Percentiles rank a stretch among this genome's conserved stretches.
These are phyloP conservation scores for Eolophus roseicapilla DNA, from an alignment of 2,113 vertebrate genomes.

Conservation along the genomic window DNA sequence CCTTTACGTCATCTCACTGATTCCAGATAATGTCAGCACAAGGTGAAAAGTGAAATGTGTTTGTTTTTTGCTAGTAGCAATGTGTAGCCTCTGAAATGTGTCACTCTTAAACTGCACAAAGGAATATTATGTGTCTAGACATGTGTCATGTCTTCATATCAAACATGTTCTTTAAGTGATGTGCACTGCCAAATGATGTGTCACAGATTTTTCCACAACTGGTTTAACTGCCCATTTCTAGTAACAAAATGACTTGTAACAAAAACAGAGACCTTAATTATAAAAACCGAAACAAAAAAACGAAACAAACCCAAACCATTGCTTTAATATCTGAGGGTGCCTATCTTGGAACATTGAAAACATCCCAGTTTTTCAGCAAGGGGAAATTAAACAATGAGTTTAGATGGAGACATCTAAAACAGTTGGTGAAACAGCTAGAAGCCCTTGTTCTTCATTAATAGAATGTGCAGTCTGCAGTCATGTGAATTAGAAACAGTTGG, in stretches of 20 bases:
- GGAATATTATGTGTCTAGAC: not conserved
- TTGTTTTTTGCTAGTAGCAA: not conserved
- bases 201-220: not conserved
- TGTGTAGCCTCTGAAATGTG: not conserved
- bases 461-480: not conserved
- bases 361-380: not conserved
- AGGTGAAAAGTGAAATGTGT: not conserved
- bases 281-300: not conserved
- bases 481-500: not conserved
- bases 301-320: not conserved
- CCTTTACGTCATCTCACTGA: not conserved
- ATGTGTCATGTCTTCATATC: not conserved
- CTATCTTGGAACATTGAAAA: accelerated
- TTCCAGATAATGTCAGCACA: not conserved
- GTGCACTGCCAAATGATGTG: not conserved
- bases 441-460: not conserved
- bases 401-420: not conserved
- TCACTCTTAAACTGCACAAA: not conserved
- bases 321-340: not conserved
- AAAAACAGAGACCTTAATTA: not conserved
- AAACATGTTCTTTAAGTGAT: not conserved
- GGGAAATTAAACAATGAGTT: not conserved
- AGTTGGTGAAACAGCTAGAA: not conserved
- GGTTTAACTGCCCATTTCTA: not conserved
- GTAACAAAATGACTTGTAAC: not conserved